These are phyloP conservation scores for Macquaria australasica DNA, from an alignment of 2,113 vertebrate genomes.

Conservation along the genomic window DNA sequence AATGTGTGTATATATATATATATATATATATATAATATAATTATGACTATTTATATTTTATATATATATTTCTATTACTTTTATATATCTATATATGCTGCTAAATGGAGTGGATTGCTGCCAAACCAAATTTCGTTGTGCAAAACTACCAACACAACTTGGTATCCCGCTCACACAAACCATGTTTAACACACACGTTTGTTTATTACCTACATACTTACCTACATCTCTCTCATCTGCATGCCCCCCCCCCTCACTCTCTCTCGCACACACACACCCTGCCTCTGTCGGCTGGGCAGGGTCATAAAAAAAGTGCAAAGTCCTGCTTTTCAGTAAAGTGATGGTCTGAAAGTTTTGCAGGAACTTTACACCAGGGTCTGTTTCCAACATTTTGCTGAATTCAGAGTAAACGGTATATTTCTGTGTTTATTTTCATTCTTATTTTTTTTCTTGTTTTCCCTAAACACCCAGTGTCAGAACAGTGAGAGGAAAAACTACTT, in stretches of 20 bases:
- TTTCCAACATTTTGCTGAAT: conserved; percentile 26
- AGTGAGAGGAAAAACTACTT: background rate
- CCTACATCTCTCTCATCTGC: background rate
- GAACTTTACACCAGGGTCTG: background rate
- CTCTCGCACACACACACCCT: background rate
- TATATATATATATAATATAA: no score
- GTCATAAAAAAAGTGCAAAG: conserved; percentile 38
- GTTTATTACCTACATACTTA: background rate
- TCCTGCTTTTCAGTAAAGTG: conserved; percentile 7
- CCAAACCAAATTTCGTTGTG: no score
- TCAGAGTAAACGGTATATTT: conserved; percentile 26
- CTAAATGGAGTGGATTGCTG: no score
- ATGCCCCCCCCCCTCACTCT: background rate
- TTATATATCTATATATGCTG: no score
- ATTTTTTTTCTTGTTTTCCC: background rate
- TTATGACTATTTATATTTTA: no score
- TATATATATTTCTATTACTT: no score
- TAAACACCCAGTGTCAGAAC: conserved; percentile 29
- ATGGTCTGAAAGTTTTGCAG: conserved; percentile 24
- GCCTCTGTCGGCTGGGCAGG: background rate
- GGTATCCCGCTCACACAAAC: background rate
- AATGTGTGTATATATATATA: no score
- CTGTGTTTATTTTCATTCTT: background rate
- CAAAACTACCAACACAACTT: background rate
- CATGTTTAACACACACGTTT: background rate